Evolutionary conservation across 2,797 vertebrate species (phyloP).

Genomic region (Nannoperca australis): DNA sequence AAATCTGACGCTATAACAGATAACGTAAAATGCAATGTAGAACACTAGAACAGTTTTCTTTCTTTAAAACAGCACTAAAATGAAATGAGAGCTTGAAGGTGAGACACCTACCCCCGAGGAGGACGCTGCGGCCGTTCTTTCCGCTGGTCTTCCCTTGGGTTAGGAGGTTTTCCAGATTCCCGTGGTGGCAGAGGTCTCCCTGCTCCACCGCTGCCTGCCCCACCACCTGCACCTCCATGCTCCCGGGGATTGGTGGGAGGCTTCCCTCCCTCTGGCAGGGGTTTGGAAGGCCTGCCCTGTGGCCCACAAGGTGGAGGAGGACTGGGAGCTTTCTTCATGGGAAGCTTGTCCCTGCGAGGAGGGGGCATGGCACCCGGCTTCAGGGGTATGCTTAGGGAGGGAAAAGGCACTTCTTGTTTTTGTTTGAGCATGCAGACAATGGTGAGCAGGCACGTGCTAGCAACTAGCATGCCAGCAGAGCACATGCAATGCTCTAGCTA

Average conservation of each 20-base stretch:
- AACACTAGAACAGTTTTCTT: not conserved
- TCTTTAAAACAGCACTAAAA: not conserved
- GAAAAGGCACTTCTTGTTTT: conserved; percentile 37
- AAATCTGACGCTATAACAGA: not conserved
- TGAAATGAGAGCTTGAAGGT: not conserved
- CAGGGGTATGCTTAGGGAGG: conserved; percentile 62
- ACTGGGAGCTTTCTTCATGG: conserved; percentile 90
- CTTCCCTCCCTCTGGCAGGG: conserved; percentile 84
- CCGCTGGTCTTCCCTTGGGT: conserved; percentile 88
- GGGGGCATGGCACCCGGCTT: conserved; percentile 79
- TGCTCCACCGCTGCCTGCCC: conserved; percentile 62
- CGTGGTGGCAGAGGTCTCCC: conserved; percentile 83
- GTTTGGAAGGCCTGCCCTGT: conserved; percentile 79
- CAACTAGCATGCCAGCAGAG: conserved; percentile 6
- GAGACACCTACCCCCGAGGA: conserved; percentile 88
- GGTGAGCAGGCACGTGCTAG: not conserved
- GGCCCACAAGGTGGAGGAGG: conserved; percentile 81
- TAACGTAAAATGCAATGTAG: not conserved
- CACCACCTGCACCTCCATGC: conserved; percentile 66
- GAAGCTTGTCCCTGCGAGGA: conserved; percentile 89
- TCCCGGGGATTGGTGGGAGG: conserved; percentile 83
- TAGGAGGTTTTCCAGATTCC: conserved; percentile 86
- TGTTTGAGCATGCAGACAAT: conserved; percentile 38
- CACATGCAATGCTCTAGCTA: conserved; percentile 10
- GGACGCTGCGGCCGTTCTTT: conserved; percentile 91